Percentiles rank a stretch among this genome's conserved stretches.
Evolutionary conservation across 2,797 vertebrate genomes (phyloP).

Genomic region (Pangasius krempfi): DNA sequence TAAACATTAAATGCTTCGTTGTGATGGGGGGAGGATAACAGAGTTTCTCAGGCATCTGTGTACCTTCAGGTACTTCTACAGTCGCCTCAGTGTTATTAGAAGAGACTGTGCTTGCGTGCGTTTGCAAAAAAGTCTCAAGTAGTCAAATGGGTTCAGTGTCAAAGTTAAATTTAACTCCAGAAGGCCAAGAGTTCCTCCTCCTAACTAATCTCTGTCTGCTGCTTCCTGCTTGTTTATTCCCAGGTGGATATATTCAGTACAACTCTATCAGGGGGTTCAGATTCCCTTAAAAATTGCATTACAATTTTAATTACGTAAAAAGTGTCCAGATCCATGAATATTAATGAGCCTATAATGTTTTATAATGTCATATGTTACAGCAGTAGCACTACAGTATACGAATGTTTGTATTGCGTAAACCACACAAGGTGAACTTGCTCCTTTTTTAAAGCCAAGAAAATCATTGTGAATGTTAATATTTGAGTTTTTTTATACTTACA

Average conservation of each 20-base stretch:
- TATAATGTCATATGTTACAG: background rate
- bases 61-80: background rate
- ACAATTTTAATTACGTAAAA: background rate
- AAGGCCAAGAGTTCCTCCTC: conserved; percentile 8
- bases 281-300: background rate
- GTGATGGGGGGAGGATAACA: background rate
- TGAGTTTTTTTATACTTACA: background rate
- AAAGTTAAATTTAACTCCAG: conserved; percentile 19
- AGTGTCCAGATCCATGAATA: background rate
- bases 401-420: background rate
- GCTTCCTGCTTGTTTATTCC: background rate
- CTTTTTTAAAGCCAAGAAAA: background rate
- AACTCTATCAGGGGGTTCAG: background rate
- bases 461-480: background rate
- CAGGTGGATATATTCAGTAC: background rate
- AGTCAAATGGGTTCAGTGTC: conserved; percentile 37
- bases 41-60: background rate
- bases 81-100: conserved; percentile 7
- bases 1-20: background rate
- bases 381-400: background rate
- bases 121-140: conserved; percentile 14
- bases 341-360: background rate
- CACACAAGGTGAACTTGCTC: background rate
- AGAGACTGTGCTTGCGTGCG: conserved; percentile 21
- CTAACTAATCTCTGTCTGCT: background rate